Evolutionary conservation across 2,888 invertebrate genomes (phyloP).

Genomic region (Ypsolopha sequella): DNA sequence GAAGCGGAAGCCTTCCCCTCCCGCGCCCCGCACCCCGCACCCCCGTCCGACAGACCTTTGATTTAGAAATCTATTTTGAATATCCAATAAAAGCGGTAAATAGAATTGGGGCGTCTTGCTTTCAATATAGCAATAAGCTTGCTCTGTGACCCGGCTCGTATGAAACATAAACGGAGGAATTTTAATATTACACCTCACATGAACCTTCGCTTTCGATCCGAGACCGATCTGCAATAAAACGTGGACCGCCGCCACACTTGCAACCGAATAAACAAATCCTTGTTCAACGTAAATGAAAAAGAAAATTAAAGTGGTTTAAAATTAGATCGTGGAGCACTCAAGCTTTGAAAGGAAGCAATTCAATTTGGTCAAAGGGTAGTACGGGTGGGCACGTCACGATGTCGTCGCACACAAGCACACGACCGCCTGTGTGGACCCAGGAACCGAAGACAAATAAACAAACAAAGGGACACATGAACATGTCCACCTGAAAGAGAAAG

Average conservation of each 20-base stretch:
- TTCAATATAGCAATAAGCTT: too few relatives aligned
- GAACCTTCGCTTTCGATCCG: too few relatives aligned
- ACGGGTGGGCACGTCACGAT: conserved; percentile 24
- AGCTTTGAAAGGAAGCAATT: conserved; percentile 25
- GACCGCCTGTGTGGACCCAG: neutral
- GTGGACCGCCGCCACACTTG: too few relatives aligned
- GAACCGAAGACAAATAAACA: conserved; percentile 25
- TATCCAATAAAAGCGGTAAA: neutral
- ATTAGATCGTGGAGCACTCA: conserved; percentile 28
- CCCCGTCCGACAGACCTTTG: neutral
- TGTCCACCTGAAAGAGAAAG: conserved; percentile 20
- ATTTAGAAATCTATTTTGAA: conserved; percentile 1
- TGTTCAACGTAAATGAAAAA: neutral
- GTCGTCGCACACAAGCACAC: conserved; percentile 37
- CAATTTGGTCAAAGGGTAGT: conserved; percentile 42
- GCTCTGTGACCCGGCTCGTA: neutral
- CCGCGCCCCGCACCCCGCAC: neutral
- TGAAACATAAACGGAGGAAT: neutral
- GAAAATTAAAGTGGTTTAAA: neutral
- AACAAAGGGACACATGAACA: conserved; percentile 24
- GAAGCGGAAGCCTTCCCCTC: neutral
- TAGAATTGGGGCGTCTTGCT: neutral
- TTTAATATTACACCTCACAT: neutral
- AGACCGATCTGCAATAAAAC: too few relatives aligned
- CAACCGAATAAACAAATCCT: too few relatives aligned